A percentile compares a stretch with the other conserved stretches of the same genome.
phyloP scores from a whole-genome alignment of 2,888 invertebrate genomes.

The Tetramorium bicarinatum region DNA sequence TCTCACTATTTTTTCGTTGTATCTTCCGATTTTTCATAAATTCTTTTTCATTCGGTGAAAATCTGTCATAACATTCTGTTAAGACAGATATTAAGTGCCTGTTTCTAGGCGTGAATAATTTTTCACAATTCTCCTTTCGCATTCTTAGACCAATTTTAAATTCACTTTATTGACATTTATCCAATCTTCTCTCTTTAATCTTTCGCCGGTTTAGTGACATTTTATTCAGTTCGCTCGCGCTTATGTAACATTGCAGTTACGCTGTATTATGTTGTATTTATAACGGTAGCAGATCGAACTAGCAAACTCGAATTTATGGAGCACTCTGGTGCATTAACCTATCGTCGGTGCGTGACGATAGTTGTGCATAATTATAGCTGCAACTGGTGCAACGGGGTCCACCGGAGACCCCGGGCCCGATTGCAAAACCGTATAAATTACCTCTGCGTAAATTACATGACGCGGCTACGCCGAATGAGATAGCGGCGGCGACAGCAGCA shows the following conservation, averaged over 20 bases:
- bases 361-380: constrained; percentile 69
- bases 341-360: constrained; percentile 69
- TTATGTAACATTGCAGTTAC: constrained; percentile 31
- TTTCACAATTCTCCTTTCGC: neutral
- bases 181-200: neutral
- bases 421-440: constrained; percentile 74
- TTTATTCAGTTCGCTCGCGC: neutral
- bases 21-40: neutral
- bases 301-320: constrained; percentile 35
- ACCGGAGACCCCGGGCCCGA: constrained; percentile 42
- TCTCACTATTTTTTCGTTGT: constrained; percentile 25
- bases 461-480: constrained; percentile 23
- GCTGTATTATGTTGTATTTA: constrained; percentile 7
- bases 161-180: neutral
- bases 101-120: neutral
- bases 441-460: constrained; percentile 62
- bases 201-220: neutral
- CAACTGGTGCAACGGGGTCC: constrained; percentile 66
- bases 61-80: neutral
- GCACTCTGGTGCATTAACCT: constrained; percentile 59
- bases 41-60: neutral
- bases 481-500: constrained; percentile 2
- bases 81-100: neutral
- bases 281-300: constrained; percentile 23
- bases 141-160: neutral